Base-by-base conservation (phyloP, 2,888 invertebrate genomes). In the Drosophila multiciliata region DNA sequence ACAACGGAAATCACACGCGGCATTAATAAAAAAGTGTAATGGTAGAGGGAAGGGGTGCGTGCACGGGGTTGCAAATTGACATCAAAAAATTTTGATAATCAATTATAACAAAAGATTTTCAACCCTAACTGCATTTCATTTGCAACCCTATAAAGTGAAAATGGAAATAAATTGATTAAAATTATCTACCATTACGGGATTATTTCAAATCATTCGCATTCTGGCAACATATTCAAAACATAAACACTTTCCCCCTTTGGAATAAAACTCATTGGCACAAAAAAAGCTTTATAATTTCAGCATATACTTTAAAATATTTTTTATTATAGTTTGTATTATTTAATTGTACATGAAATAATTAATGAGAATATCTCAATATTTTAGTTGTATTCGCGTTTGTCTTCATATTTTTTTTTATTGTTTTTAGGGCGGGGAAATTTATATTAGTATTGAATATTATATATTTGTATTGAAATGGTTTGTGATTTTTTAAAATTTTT, bases 311-410 rank as follows among this genome's bases (percentile, higher is more conserved):
- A 70, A 82, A 84, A 82, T 82, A 83, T 82, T 82, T 80, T 80
- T 76, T 84, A 67, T 78, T 78, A 72, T 70, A 67, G 59, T 67
- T 80, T 82, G 69, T 67, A 42, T 77, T 73, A 75, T 83, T 80
- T 68, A 77, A 81, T 80, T 85, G 70, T 87, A 82, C 82, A 82
- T 87, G 78, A 82, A 85, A 74, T 86, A 88, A 86, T 87, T 86
- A 80, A 84, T 86, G 86, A 85, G 86, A 87, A 87, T 86, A 83
- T 83, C 85, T 85, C 85, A 87, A 82, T 74, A 78, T 82, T 68
- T 79, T 85, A 75, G 71, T 82, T 66, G 54, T 73, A 38, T 82
- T 82, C 58, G 60, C 40, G 62, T 75, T 76, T 32, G 64, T 81
- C 38, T 66, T 74, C n/a, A 60, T 74, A 70, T 20, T 60, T n/a